Evolutionary conservation across 2,113 vertebrate genomes (phyloP).

Genomic region (Corydoras sp.): DNA sequence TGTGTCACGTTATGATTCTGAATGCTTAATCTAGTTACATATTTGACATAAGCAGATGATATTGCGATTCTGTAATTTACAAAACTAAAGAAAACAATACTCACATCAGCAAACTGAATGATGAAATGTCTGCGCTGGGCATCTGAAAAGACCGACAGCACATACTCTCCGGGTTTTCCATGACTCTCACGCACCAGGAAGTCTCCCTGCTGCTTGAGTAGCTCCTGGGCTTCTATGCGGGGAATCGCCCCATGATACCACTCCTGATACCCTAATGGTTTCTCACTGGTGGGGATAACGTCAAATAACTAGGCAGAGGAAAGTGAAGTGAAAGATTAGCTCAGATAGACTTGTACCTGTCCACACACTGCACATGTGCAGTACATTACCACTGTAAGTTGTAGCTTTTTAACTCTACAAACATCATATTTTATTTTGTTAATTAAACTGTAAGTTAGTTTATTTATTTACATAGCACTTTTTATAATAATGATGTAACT

Average conservation of each 20-base stretch:
- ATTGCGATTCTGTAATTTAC: too few species aligned
- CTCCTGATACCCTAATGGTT: constrained; percentile 87
- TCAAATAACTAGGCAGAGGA: constrained; percentile 74
- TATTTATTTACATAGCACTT: too few species aligned
- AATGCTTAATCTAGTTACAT: too few species aligned
- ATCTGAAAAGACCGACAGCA: constrained; percentile 95
- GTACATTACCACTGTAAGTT: too few species aligned
- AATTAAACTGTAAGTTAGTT: too few species aligned
- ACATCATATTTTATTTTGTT: too few species aligned
- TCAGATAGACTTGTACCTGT: background rate
- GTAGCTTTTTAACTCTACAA: too few species aligned
- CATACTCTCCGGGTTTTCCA: constrained; percentile 97
- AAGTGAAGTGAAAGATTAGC: background rate
- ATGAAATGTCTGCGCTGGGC: constrained; percentile 94
- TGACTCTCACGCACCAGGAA: constrained; percentile 96
- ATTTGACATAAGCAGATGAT: too few species aligned
- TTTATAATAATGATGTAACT: too few species aligned
- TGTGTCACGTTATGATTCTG: too few species aligned
- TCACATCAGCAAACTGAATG: constrained; percentile 93
- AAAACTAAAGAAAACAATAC: constrained; percentile 32
- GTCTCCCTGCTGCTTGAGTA: constrained; percentile 91
- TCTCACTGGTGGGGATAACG: constrained; percentile 81
- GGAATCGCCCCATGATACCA: constrained; percentile 98
- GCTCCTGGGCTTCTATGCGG: constrained; percentile 90
- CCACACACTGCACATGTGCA: too few species aligned